Evolutionary conservation across 2,888 invertebrate genomes (phyloP).

Genomic region (Petrolisthes manimaculis): DNA sequence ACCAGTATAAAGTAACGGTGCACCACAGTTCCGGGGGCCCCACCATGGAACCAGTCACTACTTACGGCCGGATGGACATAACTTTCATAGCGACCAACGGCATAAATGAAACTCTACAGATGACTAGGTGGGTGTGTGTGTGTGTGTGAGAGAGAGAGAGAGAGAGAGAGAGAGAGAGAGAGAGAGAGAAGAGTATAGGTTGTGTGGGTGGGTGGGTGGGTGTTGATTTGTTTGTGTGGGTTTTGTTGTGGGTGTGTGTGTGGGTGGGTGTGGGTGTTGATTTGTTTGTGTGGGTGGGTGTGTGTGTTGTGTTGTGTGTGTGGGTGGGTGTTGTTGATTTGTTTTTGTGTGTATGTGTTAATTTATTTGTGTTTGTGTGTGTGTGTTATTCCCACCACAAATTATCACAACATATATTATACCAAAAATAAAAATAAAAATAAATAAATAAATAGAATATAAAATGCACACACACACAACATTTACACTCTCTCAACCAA

Average conservation of each 20-base stretch:
- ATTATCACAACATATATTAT: too few species aligned
- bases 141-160: not conserved
- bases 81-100: conserved; percentile 78
- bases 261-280: not conserved
- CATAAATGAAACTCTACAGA: conserved; percentile 88
- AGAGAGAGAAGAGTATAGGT: too few species aligned
- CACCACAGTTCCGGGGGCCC: conserved; percentile 78
- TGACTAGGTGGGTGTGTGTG: conserved; percentile 79
- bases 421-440: not conserved
- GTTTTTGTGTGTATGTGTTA: not conserved
- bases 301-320: not conserved
- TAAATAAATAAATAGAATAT: not conserved
- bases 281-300: not conserved
- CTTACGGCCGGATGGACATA: conserved; percentile 81
- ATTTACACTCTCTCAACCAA: not conserved
- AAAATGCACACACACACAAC: not conserved
- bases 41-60: conserved; percentile 75
- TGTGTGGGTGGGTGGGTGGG: too few species aligned
- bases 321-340: not conserved
- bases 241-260: too few species aligned
- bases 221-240: too few species aligned
- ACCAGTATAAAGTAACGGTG: conserved; percentile 87
- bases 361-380: too few species aligned
- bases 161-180: too few species aligned
- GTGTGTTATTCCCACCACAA: too few species aligned